These are phyloP conservation scores for Hippotragus niger DNA, from an alignment of 2,113 vertebrate genomes.

Conservation along the genomic window DNA sequence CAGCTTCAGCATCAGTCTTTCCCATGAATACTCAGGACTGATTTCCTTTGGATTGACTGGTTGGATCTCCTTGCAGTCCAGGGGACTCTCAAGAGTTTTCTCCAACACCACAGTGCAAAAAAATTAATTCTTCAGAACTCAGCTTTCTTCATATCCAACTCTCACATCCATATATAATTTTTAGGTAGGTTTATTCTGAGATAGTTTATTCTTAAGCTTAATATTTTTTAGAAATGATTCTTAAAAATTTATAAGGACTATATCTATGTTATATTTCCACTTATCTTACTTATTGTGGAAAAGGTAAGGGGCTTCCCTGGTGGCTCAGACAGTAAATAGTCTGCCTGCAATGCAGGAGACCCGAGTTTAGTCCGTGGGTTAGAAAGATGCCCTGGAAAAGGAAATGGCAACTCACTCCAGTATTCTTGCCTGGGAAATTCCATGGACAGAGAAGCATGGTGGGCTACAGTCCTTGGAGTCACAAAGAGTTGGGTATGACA, in stretches of 20 bases:
- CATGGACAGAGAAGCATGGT: background rate
- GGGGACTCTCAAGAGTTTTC: background rate
- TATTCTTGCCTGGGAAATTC: background rate
- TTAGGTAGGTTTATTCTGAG: background rate
- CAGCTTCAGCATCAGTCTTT: background rate
- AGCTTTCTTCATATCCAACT: background rate
- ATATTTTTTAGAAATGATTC: background rate
- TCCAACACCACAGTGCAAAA: background rate
- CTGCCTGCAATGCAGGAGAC: background rate
- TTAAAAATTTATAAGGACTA: background rate
- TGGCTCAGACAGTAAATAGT: background rate
- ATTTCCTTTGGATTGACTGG: background rate
- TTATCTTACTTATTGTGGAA: background rate
- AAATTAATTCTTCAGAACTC: background rate
- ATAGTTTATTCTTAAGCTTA: background rate
- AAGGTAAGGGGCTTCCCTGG: background rate
- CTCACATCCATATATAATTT: background rate
- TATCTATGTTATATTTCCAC: background rate
- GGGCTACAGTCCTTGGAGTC: background rate
- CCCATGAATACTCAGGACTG: background rate
- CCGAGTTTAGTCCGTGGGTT: background rate
- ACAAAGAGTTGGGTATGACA: accelerated
- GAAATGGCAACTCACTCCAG: background rate
- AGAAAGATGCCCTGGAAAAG: background rate
- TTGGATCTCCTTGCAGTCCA: background rate